A percentile compares a stretch with the other conserved stretches of the same genome.
Evolutionary conservation across 2,888 invertebrate genomes (phyloP).

Genomic region (Lithosia quadra): DNA sequence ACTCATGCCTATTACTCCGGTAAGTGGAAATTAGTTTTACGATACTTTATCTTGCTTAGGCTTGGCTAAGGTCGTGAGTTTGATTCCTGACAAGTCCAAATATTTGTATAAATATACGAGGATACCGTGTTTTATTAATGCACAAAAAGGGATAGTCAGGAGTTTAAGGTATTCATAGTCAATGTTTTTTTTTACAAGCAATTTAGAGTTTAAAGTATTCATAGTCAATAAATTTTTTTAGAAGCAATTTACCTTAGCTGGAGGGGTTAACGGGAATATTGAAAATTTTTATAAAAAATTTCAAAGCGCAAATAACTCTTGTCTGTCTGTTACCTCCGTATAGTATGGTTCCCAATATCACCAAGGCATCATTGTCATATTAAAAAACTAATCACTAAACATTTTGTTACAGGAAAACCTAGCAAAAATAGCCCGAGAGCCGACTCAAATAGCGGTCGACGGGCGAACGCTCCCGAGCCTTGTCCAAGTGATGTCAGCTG

Average conservation of each 20-base stretch:
- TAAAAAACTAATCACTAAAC: background rate
- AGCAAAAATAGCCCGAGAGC: conserved; percentile 75
- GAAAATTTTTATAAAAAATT: too few species aligned
- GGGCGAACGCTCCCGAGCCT: conserved; percentile 88
- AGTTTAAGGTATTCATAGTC: too few species aligned
- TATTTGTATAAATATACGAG: background rate
- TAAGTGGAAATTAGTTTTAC: conserved; percentile 55
- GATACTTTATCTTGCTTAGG: background rate
- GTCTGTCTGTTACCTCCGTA: background rate
- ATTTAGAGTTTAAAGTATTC: too few species aligned
- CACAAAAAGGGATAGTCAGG: too few species aligned
- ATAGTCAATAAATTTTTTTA: too few species aligned
- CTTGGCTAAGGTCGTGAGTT: too few species aligned
- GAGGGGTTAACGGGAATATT: too few species aligned
- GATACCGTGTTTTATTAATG: too few species aligned
- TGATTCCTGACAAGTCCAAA: background rate
- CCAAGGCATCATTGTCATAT: too few species aligned
- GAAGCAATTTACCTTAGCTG: too few species aligned
- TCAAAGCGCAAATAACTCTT: too few species aligned
- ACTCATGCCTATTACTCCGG: conserved; percentile 89
- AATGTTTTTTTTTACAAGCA: too few species aligned
- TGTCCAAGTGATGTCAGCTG: conserved; percentile 92
- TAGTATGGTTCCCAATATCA: background rate
- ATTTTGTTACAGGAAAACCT: conserved; percentile 73
- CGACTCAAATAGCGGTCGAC: conserved; percentile 87